A percentile compares a stretch with the other conserved stretches of the same genome.
phyloP scores from a whole-genome alignment of 2,888 invertebrate species.

The Chironomus riparius region DNA sequence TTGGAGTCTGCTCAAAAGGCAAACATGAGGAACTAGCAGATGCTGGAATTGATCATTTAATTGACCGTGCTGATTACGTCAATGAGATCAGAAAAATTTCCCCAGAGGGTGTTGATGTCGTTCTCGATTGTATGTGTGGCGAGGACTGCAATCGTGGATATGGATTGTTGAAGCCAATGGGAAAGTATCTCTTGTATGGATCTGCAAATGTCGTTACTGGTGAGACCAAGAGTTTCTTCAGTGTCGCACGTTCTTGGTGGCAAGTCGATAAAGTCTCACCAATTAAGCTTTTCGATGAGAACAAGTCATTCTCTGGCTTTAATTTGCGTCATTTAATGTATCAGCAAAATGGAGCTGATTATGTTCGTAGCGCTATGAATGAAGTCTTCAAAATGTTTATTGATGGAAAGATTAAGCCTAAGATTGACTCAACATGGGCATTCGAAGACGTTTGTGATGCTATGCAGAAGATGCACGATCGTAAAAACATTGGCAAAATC shows the following conservation, averaged over 20 bases:
- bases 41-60: constrained; percentile 63
- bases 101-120: constrained; percentile 74
- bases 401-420: constrained; percentile 69
- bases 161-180: constrained; percentile 74
- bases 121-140: constrained; percentile 79
- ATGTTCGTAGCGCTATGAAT: constrained; percentile 60
- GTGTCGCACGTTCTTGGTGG: constrained; percentile 87
- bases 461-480: constrained; percentile 88
- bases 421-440: constrained; percentile 78
- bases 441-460: constrained; percentile 80
- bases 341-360: constrained; percentile 62
- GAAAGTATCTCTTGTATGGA: constrained; percentile 79
- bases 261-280: constrained; percentile 86
- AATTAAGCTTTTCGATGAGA: constrained; percentile 80
- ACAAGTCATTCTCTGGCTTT: constrained; percentile 73
- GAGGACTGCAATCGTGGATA: constrained; percentile 83
- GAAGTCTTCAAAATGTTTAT: constrained; percentile 66
- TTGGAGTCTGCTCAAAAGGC: constrained; percentile 74
- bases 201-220: constrained; percentile 83
- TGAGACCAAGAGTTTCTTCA: constrained; percentile 85
- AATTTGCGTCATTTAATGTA: constrained; percentile 76
- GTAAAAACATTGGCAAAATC: constrained; percentile 83
- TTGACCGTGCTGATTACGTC: constrained; percentile 74
- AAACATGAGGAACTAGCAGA: constrained; percentile 77
- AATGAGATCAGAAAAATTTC: constrained; percentile 72